Conservation (phyloP, 1,140 invertebrate genomes). For the Bombus huntii region DNA sequence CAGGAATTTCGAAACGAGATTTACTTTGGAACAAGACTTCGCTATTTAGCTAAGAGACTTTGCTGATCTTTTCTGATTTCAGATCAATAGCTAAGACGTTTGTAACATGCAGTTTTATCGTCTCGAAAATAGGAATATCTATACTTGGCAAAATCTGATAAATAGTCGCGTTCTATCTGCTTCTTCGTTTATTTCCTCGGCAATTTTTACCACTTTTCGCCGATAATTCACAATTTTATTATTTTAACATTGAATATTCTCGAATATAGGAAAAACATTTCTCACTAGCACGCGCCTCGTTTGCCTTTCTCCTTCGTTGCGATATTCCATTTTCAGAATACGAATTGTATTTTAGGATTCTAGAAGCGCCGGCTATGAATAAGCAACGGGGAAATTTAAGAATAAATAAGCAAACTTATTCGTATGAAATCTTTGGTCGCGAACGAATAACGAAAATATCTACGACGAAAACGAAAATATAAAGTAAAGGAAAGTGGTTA, state of each 20-base stretch:
- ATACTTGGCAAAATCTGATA: neutral
- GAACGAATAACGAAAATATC: neutral
- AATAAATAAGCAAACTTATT: neutral
- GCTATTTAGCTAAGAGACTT: conserved; percentile 5
- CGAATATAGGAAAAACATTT: neutral
- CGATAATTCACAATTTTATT: neutral
- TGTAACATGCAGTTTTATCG: neutral
- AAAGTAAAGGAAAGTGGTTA: too few relatives aligned
- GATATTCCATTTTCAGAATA: neutral
- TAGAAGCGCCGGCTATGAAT: neutral
- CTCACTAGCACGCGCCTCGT: neutral
- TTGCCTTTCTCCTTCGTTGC: neutral
- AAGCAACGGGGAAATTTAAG: neutral
- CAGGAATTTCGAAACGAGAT: neutral
- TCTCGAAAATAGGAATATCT: neutral
- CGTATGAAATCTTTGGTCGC: neutral
- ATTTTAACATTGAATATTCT: neutral
- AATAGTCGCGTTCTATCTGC: too few relatives aligned
- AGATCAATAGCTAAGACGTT: neutral
- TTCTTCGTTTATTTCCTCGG: neutral
- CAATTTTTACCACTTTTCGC: neutral
- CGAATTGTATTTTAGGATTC: neutral
- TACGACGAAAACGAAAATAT: too few relatives aligned
- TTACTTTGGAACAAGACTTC: neutral
- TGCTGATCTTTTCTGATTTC: neutral